Evolutionary conservation across 2,888 invertebrate genomes (phyloP), one percentile per base, ranked within the genome.

Genomic region (Eupithecia centaureata): DNA sequence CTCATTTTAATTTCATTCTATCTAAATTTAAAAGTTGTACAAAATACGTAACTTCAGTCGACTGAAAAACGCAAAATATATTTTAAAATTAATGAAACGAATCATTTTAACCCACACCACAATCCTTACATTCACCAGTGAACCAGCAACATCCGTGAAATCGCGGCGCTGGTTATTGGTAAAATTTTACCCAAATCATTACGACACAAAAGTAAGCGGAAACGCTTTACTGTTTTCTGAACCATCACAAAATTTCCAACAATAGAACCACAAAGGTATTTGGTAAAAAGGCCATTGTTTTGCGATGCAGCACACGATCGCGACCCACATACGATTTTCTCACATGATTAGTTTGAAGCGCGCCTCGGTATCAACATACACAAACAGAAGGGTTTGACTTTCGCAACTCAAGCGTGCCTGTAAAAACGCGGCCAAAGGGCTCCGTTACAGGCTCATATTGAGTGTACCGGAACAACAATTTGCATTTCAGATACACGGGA

Each of bases 401-500:
- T 84, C 81, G 80, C 73, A 78, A 80, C 77, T 79, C 80, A 75
- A 73, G 78, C 78, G 77, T 74, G 72, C 71, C 77, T 73, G 80
- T 79, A 86, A 90, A 89, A 89, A 88, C 83, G 86, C 82, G 82
- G 81, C 77, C 81, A 83, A 86, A 85, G 85, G 85, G 83, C 81
- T 84, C 80, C 76, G 73, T 79, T 81, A 86, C 87, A 85, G 78
- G 84, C 83, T 79, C 82, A 90, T 92, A 92, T 93, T 90, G 92
- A 83, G 80, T 87, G 86, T 88, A 86, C 86, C 82, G 84, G 82
- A 82, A 84, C 80, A 84, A n/a, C n/a, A 87, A 93, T 93, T 92
- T 90, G 91, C 93, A 93, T 92, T 85, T 90, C 90, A 92, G 82
- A 90, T 90, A 86, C 86, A 81, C 80, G 88, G 82, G 85, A 87